phyloP scores from a whole-genome alignment of 2,113 vertebrate genomes.

The Larimichthys crocea region DNA sequence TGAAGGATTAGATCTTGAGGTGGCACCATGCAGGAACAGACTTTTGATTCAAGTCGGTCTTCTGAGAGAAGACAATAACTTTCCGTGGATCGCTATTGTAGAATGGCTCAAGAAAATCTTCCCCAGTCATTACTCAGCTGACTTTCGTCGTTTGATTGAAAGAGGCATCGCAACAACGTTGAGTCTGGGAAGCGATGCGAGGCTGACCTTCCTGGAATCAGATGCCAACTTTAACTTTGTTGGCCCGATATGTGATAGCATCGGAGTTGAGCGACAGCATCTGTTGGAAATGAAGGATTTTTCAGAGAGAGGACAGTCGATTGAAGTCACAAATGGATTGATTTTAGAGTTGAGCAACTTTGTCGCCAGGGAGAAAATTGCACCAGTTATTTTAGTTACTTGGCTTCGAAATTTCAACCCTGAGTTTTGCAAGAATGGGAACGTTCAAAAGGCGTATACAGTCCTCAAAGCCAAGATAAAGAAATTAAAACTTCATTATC shows the following conservation, averaged over 20 bases:
- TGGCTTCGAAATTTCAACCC: slow-evolving; percentile 84
- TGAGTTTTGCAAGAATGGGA: slow-evolving; percentile 76
- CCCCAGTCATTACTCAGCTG: slow-evolving; percentile 72
- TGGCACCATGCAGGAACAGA: slow-evolving; percentile 75
- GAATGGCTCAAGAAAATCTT: slow-evolving; percentile 83
- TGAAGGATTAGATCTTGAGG: slow-evolving; percentile 70
- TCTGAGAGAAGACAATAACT: slow-evolving; percentile 81
- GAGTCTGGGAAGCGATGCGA: slow-evolving; percentile 73
- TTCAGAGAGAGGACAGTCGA: slow-evolving; percentile 75
- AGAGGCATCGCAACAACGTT: slow-evolving; percentile 75
- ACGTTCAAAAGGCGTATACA: slow-evolving; percentile 74
- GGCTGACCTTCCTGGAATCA: slow-evolving; percentile 76
- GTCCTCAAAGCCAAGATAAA: slow-evolving; percentile 71
- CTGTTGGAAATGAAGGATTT: slow-evolving; percentile 83
- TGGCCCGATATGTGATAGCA: slow-evolving; percentile 85
- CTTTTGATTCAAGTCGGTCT: slow-evolving; percentile 84
- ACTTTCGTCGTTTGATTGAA: slow-evolving; percentile 83
- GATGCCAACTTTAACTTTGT: slow-evolving; percentile 84
- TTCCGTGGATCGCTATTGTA: slow-evolving; percentile 75
- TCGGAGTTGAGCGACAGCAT: slow-evolving; percentile 80
- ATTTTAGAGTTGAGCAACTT: slow-evolving; percentile 83
- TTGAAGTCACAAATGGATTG: slow-evolving; percentile 83
- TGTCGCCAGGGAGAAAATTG: slow-evolving; percentile 77
- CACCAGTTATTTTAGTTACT: slow-evolving; percentile 75
- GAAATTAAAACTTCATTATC: slow-evolving; percentile 69